Conservation (phyloP, 2,888 invertebrate species). For the Cosmia pyralina region DNA sequence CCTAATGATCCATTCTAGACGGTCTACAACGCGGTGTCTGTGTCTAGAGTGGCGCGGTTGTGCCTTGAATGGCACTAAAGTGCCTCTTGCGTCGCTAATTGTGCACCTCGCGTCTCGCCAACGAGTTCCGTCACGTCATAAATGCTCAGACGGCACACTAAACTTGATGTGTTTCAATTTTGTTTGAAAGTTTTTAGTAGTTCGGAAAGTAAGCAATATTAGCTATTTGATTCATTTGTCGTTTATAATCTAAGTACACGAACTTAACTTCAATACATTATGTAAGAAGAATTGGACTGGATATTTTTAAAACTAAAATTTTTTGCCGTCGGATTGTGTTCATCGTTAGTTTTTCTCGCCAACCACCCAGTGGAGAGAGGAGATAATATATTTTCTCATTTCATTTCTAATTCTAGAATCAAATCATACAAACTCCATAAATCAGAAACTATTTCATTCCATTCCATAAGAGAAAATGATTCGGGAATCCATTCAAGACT, state of each 20-base stretch:
- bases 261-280: not conserved
- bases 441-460: conserved; percentile 9
- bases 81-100: conserved; percentile 82
- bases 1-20: conserved; percentile 53
- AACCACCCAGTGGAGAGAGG: not conserved
- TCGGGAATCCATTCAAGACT: conserved; percentile 66
- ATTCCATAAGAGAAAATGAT: conserved; percentile 33
- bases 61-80: conserved; percentile 75
- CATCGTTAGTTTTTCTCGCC: not conserved
- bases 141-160: conserved; percentile 38
- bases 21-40: conserved; percentile 47
- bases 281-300: not conserved
- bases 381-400: no score
- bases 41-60: conserved; percentile 66
- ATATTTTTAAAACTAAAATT: not conserved
- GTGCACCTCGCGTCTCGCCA: conserved; percentile 62
- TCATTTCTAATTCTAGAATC: not conserved
- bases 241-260: not conserved
- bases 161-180: conserved; percentile 11
- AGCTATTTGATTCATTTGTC: not conserved
- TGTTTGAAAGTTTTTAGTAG: not conserved
- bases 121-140: conserved; percentile 53
- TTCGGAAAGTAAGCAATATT: not conserved
- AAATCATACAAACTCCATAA: not conserved
- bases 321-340: not conserved